A percentile compares a stretch with the other conserved stretches of the same genome.
These are phyloP conservation scores for Phragmatobia fuliginosa DNA, from an alignment of 2,888 invertebrate genomes.

Conservation along the genomic window DNA sequence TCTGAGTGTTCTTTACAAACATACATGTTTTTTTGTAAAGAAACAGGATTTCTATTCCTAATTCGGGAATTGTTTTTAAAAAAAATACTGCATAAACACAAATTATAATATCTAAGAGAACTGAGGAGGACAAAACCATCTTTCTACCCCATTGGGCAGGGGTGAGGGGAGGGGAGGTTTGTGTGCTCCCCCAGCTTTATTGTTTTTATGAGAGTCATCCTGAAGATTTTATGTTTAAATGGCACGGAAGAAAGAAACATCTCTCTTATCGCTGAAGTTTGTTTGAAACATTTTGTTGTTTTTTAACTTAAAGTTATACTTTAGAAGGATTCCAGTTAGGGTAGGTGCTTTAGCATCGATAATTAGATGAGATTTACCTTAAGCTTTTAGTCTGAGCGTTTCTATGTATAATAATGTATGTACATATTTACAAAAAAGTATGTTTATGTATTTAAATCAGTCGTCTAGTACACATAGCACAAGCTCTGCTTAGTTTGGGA, in stretches of 20 bases:
- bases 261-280: conserved; percentile 6
- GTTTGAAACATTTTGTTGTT: neutral
- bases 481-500: too few relatives aligned
- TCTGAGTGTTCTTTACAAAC: too few relatives aligned
- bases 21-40: too few relatives aligned
- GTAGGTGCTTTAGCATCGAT: neutral
- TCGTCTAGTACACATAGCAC: too few relatives aligned
- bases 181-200: conserved; percentile 9
- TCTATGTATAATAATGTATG: too few relatives aligned
- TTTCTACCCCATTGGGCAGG: conserved; percentile 8
- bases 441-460: too few relatives aligned
- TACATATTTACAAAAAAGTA: too few relatives aligned
- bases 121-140: neutral
- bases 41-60: too few relatives aligned
- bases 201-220: conserved; percentile 13
- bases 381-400: too few relatives aligned
- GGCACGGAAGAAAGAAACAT: neutral
- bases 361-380: neutral
- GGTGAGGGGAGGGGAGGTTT: neutral
- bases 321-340: neutral
- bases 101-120: neutral
- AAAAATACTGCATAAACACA: neutral
- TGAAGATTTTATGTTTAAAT: conserved; percentile 13
- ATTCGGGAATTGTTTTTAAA: too few relatives aligned
- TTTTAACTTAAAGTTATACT: conserved; percentile 1